Evolutionary conservation across 2,888 invertebrate genomes (phyloP), one percentile per base, ranked within the genome.

Genomic region (Cremastinae sp.): DNA sequence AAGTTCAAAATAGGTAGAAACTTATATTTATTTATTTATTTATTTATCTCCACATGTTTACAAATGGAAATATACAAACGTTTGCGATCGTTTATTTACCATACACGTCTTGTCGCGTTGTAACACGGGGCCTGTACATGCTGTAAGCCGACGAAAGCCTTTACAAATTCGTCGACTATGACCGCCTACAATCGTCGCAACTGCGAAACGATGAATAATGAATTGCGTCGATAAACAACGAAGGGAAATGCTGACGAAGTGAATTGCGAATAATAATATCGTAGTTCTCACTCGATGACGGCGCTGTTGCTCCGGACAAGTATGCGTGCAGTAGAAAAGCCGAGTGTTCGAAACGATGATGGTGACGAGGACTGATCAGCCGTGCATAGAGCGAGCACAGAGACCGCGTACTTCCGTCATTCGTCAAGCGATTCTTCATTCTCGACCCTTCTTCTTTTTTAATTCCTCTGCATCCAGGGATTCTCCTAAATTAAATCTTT

Each of bases 201-300:
- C 81, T 83, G 83, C 82, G 83, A 3, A 86, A 84, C 84, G 84
- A 86, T 87, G 85, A 84, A 86, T 86, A 86, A 85, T 87, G 84
- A 87, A 86, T 82, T 83, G 80, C 81, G 74, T 74, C 76, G 80
- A 81, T 86, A 82, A 85, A 83, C 83, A 86, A 84, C 83, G 82
- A 83, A 28, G 28, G 81, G 83, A 84, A 86, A 86, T 81, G 81
- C 77, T 80, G 82, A n/a, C 78, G 79, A 83, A 83, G 80, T 84
- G 81, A 79, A 84, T 79, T 78, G 79, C 82, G 82, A 83, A 84
- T 86, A 85, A 86, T 85, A 86, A 86, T 28, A 28, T 86, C 83
- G 83, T 80, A 79, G 78, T 80, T 28, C 78, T 78, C 76, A 45
- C 75, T 65, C 45, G 18, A 14, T 47, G 70, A 47, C 35, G 58